These are phyloP conservation scores for Ernsta delagoae DNA, from an alignment of 2,888 invertebrate genomes.

Conservation along the genomic window DNA sequence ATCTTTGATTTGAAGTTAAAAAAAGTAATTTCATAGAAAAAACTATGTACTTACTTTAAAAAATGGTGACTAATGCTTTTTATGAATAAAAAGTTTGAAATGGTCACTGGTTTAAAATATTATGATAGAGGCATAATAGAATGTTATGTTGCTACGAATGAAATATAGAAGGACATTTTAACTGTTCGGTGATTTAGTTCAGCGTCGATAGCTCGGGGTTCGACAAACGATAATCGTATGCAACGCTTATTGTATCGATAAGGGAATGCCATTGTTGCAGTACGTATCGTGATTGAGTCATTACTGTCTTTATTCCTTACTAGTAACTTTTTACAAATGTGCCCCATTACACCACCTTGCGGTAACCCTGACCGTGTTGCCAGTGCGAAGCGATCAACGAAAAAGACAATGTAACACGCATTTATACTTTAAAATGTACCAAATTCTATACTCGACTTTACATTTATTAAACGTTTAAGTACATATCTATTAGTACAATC, in stretches of 20 bases:
- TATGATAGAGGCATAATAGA: no score
- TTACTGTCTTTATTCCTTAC: slow-evolving; percentile 47
- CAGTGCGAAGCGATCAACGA: slow-evolving; percentile 69
- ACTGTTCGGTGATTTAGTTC: slow-evolving; percentile 52
- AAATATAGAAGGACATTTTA: no score
- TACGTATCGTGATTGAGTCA: slow-evolving; percentile 83
- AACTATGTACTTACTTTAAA: no score
- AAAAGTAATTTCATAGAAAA: no score
- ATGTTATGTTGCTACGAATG: no score
- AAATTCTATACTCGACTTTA: slow-evolving; percentile 65
- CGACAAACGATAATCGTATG: slow-evolving; percentile 76
- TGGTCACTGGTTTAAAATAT: no score
- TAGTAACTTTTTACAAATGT: not conserved
- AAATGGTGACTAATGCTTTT: no score
- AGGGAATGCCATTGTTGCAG: slow-evolving; percentile 82
- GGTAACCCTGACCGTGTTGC: slow-evolving; percentile 64
- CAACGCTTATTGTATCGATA: slow-evolving; percentile 85
- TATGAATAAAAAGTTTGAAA: no score
- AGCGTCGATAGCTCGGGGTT: slow-evolving; percentile 57
- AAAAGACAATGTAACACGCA: slow-evolving; percentile 80
- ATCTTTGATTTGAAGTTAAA: no score
- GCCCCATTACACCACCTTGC: slow-evolving; percentile 40
- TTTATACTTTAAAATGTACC: slow-evolving; percentile 77
- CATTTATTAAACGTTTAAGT: slow-evolving; percentile 70
- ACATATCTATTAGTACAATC: slow-evolving; percentile 79